A percentile compares a stretch with the other conserved stretches of the same genome.
Conservation (phyloP, 2,113 vertebrate species). For the Eidolon helvum region DNA sequence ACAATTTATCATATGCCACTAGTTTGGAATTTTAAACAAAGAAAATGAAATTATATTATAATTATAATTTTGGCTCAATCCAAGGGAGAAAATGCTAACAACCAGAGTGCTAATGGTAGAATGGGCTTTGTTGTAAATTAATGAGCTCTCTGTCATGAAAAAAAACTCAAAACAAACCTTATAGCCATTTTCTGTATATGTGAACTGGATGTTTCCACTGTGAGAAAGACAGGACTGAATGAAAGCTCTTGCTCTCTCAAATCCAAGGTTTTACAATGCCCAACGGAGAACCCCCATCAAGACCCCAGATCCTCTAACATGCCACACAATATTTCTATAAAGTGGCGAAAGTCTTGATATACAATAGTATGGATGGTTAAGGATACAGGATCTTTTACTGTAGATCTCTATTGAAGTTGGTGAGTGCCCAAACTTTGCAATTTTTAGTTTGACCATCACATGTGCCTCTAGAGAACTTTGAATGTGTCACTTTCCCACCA, state of each 20-base stretch:
- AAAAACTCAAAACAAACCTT: not conserved
- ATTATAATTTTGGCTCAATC: not conserved
- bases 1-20: not conserved
- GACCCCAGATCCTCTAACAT: not conserved
- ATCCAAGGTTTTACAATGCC: not conserved
- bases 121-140: not conserved
- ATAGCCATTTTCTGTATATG: not conserved
- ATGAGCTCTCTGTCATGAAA: not conserved
- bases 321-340: not conserved
- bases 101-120: not conserved
- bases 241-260: not conserved
- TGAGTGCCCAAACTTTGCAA: not conserved
- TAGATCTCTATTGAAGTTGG: not conserved
- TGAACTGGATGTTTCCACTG: not conserved
- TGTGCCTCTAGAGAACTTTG: not conserved
- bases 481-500: not conserved
- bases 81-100: not conserved
- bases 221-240: not conserved
- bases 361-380: not conserved
- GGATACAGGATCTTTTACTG: not conserved
- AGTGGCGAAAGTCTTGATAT: not conserved
- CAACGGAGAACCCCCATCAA: not conserved
- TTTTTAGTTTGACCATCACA: not conserved
- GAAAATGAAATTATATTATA: conserved; percentile 14
- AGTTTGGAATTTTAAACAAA: conserved; percentile 31